These are phyloP conservation scores for Lepetodrilus schrolli DNA, from an alignment of 2,888 invertebrate species.

Conservation along the genomic window DNA sequence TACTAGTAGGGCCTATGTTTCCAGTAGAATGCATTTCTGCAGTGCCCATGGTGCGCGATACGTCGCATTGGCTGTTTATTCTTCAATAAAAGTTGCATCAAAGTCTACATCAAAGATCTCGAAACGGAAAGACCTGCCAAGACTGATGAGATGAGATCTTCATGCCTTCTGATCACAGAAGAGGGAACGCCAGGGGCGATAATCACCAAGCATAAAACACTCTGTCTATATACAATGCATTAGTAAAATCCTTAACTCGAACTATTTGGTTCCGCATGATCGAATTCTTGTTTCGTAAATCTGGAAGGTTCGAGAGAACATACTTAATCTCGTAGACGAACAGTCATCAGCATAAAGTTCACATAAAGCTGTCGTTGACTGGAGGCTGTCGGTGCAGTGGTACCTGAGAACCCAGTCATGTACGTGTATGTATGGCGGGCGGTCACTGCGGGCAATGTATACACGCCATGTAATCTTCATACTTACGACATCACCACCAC, in stretches of 20 bases:
- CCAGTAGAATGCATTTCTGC: too few species aligned
- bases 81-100: conserved; percentile 9
- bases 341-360: background rate
- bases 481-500: too few species aligned
- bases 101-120: background rate
- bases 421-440: too few species aligned
- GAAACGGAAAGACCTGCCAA: conserved; percentile 6
- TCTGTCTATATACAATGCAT: conserved; percentile 25
- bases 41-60: too few species aligned
- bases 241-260: background rate
- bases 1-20: too few species aligned
- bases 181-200: conserved; percentile 15
- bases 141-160: conserved; percentile 16
- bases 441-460: too few species aligned
- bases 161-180: conserved; percentile 19
- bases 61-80: too few species aligned
- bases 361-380: background rate
- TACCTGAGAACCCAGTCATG: too few species aligned
- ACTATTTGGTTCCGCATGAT: background rate
- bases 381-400: background rate
- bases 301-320: background rate
- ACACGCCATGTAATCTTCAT: too few species aligned
- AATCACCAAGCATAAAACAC: conserved; percentile 9
- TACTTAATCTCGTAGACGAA: background rate
- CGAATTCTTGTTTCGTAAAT: background rate